These are phyloP conservation scores for Megastigmus dorsalis DNA, from an alignment of 2,888 invertebrate genomes.

Conservation along the genomic window DNA sequence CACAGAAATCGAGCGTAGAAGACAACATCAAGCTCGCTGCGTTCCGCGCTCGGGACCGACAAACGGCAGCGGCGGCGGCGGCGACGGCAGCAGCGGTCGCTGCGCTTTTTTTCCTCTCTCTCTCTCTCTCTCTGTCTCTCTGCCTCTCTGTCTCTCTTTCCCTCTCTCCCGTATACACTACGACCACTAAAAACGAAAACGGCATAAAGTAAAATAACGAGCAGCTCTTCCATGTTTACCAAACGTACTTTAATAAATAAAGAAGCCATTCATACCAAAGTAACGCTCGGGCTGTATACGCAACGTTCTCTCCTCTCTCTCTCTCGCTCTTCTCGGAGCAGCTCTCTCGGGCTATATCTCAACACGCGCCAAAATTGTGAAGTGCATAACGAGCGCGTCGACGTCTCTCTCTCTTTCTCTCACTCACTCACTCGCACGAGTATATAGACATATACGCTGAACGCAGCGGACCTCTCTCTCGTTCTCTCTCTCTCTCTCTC, in stretches of 20 bases:
- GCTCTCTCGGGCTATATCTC: too few relatives aligned
- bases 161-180: background rate
- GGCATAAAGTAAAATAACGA: slow-evolving; percentile 22
- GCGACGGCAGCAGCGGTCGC: too few relatives aligned
- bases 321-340: too few relatives aligned
- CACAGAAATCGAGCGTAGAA: background rate
- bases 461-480: too few relatives aligned
- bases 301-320: too few relatives aligned
- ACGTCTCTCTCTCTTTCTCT: background rate
- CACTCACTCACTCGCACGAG: background rate
- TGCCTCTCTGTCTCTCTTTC: background rate
- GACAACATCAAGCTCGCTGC: background rate
- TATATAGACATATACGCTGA: too few relatives aligned
- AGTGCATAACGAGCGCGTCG: slow-evolving; percentile 35
- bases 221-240: background rate
- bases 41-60: background rate
- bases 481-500: background rate
- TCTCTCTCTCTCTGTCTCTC: too few relatives aligned
- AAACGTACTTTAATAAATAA: slow-evolving; percentile 44
- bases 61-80: too few relatives aligned
- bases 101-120: background rate
- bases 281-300: background rate
- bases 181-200: slow-evolving; percentile 16
- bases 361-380: slow-evolving; percentile 19
- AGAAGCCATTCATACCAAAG: slow-evolving; percentile 41